Conservation (phyloP, 1,140 invertebrate genomes). For the Mercenaria mercenaria region DNA sequence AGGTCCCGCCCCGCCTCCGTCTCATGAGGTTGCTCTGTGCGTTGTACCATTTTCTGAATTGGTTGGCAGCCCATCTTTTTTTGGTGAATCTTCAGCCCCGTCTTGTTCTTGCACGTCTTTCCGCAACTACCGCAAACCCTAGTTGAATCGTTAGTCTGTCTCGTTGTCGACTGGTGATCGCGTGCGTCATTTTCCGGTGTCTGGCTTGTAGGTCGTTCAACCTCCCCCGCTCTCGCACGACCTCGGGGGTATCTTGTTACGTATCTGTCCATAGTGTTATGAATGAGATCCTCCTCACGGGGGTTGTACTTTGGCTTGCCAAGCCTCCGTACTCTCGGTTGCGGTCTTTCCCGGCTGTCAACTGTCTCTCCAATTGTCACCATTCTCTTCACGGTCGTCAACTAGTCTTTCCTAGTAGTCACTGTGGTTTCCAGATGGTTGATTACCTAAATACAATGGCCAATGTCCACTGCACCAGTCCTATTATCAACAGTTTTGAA, state of each 20-base stretch:
- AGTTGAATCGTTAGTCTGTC: background rate
- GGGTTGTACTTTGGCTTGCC: background rate
- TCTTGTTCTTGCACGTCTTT: constrained; percentile 10
- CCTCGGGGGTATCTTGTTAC: background rate
- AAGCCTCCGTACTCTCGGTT: background rate
- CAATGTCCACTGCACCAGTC: too few relatives aligned
- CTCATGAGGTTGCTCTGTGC: constrained; percentile 2
- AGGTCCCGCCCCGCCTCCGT: constrained; percentile 17
- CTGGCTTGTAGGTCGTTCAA: background rate
- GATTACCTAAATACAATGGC: constrained; percentile 6
- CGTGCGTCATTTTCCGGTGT: background rate
- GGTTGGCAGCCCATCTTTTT: constrained; percentile 14
- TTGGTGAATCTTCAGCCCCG: constrained; percentile 23
- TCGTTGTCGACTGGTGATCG: background rate
- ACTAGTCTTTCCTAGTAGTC: background rate
- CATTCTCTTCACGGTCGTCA: background rate
- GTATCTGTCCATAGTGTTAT: background rate
- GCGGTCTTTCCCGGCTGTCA: background rate
- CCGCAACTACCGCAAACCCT: background rate
- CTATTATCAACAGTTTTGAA: too few relatives aligned
- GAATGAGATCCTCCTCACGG: background rate
- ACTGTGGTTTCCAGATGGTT: background rate
- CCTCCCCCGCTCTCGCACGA: background rate
- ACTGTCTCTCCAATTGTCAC: background rate
- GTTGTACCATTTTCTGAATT: background rate